phyloP scores from a whole-genome alignment of 2,113 vertebrate species.

The Calidris pygmaea region DNA sequence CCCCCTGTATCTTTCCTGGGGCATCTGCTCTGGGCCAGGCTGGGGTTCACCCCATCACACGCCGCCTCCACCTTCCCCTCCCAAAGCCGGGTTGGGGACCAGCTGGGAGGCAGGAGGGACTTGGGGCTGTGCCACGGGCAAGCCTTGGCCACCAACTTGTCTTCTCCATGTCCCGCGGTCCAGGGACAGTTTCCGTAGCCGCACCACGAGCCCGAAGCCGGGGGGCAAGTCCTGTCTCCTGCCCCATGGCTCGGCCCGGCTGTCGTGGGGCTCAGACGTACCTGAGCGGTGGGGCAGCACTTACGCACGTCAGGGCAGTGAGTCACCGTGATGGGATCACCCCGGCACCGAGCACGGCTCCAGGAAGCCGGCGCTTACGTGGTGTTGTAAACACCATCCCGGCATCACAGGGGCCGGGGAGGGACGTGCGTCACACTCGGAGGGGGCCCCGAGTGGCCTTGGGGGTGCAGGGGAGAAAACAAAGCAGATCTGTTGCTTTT shows the following conservation, averaged over 20 bases:
- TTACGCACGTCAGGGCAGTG: not conserved
- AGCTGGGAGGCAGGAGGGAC: not conserved
- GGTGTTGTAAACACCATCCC: conserved; percentile 37
- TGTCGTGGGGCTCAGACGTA: not conserved
- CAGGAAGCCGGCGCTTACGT: not conserved
- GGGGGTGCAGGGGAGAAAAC: not conserved
- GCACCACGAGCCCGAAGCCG: accelerated
- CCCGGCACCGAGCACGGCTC: not conserved
- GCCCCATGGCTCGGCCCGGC: accelerated
- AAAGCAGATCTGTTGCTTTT: not conserved
- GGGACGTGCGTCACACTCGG: not conserved
- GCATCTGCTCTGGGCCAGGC: not conserved
- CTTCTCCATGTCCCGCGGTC: accelerated
- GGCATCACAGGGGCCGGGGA: not conserved
- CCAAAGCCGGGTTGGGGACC: not conserved
- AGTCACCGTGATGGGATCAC: conserved; percentile 31
- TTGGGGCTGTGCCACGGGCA: not conserved
- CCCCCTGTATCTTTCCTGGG: accelerated
- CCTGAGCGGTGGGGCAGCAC: not conserved
- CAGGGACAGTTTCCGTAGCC: accelerated
- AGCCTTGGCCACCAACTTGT: not conserved
- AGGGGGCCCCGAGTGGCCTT: not conserved
- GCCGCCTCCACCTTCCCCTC: not conserved
- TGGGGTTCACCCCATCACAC: not conserved
- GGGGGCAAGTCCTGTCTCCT: not conserved